These are phyloP conservation scores for Callorhinus ursinus DNA, from an alignment of 2,113 vertebrate genomes.

Conservation along the genomic window DNA sequence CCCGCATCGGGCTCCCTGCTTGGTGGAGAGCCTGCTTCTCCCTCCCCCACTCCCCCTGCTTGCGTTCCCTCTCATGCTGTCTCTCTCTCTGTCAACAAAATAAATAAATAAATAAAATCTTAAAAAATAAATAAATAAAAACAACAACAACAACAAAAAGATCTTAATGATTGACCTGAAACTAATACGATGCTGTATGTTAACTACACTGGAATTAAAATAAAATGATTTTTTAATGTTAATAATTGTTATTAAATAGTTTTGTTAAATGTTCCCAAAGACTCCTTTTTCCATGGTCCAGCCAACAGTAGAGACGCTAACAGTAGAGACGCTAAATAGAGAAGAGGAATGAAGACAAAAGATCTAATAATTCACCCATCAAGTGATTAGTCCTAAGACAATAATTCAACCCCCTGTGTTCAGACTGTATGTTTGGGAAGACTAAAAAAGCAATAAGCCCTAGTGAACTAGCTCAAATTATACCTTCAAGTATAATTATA, in stretches of 20 bases:
- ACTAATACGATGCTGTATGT: not conserved
- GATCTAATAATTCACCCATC: not conserved
- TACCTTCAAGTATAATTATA: not conserved
- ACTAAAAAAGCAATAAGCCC: not conserved
- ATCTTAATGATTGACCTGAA: not conserved
- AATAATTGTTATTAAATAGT: not conserved
- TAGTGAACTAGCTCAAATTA: not conserved
- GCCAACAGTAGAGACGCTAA: not conserved
- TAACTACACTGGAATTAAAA: not conserved
- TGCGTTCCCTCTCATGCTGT: too few relatives aligned
- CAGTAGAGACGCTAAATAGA: not conserved
- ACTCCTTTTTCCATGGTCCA: not conserved
- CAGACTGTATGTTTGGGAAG: not conserved
- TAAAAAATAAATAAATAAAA: too few relatives aligned
- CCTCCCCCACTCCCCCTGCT: too few relatives aligned
- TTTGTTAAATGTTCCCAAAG: not conserved
- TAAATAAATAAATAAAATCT: too few relatives aligned
- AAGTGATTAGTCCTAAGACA: not conserved
- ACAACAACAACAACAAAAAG: not conserved
- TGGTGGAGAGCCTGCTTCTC: too few relatives aligned
- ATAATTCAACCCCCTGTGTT: not conserved
- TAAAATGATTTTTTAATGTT: not conserved
- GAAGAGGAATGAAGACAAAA: not conserved
- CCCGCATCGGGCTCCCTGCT: too few relatives aligned
- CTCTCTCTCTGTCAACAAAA: too few relatives aligned